Conservation (phyloP, 2,113 vertebrate species). For the Myotis yumanensis region DNA sequence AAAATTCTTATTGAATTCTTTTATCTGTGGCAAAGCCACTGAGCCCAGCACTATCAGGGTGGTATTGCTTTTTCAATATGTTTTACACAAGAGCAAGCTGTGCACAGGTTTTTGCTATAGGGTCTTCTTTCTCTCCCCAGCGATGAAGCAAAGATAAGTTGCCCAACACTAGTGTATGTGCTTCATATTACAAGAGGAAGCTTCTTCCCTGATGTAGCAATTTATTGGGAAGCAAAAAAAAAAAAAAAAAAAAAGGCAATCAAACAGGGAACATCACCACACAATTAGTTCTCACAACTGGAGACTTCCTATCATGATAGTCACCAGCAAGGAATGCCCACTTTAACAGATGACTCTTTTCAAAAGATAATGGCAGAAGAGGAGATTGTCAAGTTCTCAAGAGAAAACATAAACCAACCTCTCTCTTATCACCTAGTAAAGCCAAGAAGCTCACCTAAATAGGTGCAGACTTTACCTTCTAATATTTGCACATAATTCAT, state of each 20-base stretch:
- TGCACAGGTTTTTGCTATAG: not conserved
- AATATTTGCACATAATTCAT: not conserved
- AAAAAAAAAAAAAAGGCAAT: not conserved
- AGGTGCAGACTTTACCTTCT: not conserved
- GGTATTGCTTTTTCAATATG: slow-evolving; percentile 36
- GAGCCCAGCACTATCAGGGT: slow-evolving; percentile 21
- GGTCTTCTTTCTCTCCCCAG: slow-evolving; percentile 22
- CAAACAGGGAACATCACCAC: slow-evolving; percentile 58
- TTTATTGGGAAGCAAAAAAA: slow-evolving; percentile 34
- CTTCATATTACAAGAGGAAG: not conserved
- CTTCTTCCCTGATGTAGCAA: slow-evolving; percentile 12
- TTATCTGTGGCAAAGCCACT: slow-evolving; percentile 71
- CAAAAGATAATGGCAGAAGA: not conserved
- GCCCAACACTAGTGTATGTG: not conserved
- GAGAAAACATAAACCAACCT: not conserved
- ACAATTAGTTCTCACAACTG: slow-evolving; percentile 77
- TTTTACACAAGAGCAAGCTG: slow-evolving; percentile 37
- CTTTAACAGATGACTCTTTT: not conserved
- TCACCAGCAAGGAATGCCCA: not conserved
- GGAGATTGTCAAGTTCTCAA: not conserved
- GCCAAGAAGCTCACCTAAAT: not conserved
- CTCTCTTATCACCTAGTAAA: not conserved
- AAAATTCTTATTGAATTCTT: slow-evolving; percentile 61
- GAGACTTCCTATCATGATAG: not conserved
- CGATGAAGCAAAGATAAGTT: slow-evolving; percentile 31